These are phyloP conservation scores for Orthosia incerta DNA, from an alignment of 2,888 invertebrate genomes.

Conservation along the genomic window DNA sequence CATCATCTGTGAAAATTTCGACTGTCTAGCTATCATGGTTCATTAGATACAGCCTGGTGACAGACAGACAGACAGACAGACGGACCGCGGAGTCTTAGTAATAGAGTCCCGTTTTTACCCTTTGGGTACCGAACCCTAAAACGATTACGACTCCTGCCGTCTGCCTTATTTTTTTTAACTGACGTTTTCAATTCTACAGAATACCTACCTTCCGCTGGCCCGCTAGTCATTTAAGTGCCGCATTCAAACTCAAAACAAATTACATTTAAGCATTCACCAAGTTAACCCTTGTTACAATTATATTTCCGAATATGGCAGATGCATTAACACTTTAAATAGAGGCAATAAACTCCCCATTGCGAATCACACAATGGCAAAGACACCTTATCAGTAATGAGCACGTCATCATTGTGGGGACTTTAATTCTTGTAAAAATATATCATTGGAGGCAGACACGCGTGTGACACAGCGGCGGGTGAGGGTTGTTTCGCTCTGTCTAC, in stretches of 20 bases:
- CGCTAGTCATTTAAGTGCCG: neutral
- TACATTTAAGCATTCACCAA: conserved; percentile 25
- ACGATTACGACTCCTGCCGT: conserved; percentile 34
- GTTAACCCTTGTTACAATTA: conserved; percentile 29
- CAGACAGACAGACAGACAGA: too few relatives aligned
- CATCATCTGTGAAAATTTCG: too few relatives aligned
- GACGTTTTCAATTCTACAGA: conserved; percentile 22
- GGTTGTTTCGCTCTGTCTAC: conserved; percentile 75
- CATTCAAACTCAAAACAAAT: conserved; percentile 21
- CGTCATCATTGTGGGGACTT: conserved; percentile 78
- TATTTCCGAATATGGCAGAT: conserved; percentile 34
- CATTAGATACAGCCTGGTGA: too few relatives aligned
- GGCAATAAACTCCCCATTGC: conserved; percentile 74
- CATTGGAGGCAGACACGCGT: conserved; percentile 78
- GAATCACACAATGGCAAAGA: conserved; percentile 76
- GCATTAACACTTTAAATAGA: conserved; percentile 69
- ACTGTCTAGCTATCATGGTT: too few relatives aligned
- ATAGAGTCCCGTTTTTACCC: too few relatives aligned
- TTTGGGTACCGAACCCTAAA: too few relatives aligned
- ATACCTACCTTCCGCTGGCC: neutral
- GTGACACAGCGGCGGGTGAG: conserved; percentile 61
- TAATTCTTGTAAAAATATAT: conserved; percentile 85
- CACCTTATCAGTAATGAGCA: conserved; percentile 85
- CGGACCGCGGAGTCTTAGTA: too few relatives aligned
- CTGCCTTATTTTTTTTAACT: conserved; percentile 21